A percentile compares a stretch with the other conserved stretches of the same genome.
These are phyloP conservation scores for Lucilia cuprina DNA, from an alignment of 1,140 invertebrate species.

Conservation along the genomic window DNA sequence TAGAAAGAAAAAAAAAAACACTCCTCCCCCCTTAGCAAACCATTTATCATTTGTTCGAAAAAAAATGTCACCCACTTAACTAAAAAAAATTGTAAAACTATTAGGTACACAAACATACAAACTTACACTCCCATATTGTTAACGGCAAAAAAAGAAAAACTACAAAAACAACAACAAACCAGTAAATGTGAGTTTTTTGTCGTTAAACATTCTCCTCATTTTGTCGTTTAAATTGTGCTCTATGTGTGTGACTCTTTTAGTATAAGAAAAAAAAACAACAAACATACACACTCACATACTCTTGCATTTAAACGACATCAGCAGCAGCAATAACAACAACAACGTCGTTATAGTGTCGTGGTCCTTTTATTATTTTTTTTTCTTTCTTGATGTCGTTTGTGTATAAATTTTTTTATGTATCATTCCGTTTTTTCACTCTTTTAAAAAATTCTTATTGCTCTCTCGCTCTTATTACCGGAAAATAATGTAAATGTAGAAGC, in stretches of 20 bases:
- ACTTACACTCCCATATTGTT: constrained; percentile 5
- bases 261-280: not conserved
- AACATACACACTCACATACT: too few relatives aligned
- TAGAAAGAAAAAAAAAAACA: not conserved
- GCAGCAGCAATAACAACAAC: not conserved
- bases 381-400: not conserved
- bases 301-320: not conserved
- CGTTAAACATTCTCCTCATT: constrained; percentile 10
- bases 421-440: constrained; percentile 33
- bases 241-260: constrained; percentile 18
- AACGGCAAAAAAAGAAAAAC: not conserved
- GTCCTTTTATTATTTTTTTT: constrained; percentile 4
- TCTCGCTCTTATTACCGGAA: constrained; percentile 36
- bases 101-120: not conserved
- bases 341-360: constrained; percentile 4
- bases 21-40: not conserved
- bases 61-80: constrained; percentile 27
- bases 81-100: not conserved
- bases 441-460: constrained; percentile 36
- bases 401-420: constrained; percentile 31
- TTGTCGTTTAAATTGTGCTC: constrained; percentile 23
- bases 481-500: not conserved
- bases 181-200: not conserved
- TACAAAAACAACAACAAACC: not conserved
- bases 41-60: not conserved